Evolutionary conservation across 2,888 invertebrate genomes (phyloP).

Genomic region (Drosophila kokeensis): DNA sequence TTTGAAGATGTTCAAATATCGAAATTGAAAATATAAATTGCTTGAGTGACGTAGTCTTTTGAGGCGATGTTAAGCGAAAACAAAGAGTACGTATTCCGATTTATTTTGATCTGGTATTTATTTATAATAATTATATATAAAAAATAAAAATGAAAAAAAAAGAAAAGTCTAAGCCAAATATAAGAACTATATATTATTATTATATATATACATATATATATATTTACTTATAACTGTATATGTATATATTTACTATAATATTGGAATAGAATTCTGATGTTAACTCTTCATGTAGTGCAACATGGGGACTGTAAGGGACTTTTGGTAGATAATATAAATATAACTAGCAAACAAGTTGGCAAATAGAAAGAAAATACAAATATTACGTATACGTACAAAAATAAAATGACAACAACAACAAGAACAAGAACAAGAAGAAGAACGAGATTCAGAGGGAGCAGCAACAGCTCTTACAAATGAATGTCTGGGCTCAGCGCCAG

Average conservation of each 20-base stretch:
- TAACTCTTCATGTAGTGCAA: not conserved
- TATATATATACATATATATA: not conserved
- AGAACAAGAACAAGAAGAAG: conserved; percentile 47
- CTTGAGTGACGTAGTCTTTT: not conserved
- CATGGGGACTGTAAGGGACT: not conserved
- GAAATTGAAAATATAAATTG: not conserved
- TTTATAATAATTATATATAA: not conserved
- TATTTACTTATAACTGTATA: not conserved
- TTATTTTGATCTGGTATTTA: not conserved
- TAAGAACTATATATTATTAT: not conserved
- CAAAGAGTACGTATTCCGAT: too few species aligned
- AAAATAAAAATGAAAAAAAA: too few species aligned
- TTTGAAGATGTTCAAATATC: not conserved
- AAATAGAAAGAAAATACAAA: conserved; percentile 34
- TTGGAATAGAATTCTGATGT: not conserved
- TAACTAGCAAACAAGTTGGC: conserved; percentile 53
- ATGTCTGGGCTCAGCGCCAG: conserved; percentile 82
- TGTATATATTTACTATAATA: not conserved
- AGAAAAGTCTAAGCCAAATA: not conserved
- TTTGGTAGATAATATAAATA: conserved; percentile 39
- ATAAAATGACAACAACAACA: conserved; percentile 70
- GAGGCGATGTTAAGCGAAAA: not conserved
- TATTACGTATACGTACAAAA: conserved; percentile 72
- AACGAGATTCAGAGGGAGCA: conserved; percentile 1
- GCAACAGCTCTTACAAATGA: conserved; percentile 40